Evolutionary conservation across 2,888 invertebrate species (phyloP), one percentile per base, ranked within the genome.

Genomic region (Ephialtes manifestator): DNA sequence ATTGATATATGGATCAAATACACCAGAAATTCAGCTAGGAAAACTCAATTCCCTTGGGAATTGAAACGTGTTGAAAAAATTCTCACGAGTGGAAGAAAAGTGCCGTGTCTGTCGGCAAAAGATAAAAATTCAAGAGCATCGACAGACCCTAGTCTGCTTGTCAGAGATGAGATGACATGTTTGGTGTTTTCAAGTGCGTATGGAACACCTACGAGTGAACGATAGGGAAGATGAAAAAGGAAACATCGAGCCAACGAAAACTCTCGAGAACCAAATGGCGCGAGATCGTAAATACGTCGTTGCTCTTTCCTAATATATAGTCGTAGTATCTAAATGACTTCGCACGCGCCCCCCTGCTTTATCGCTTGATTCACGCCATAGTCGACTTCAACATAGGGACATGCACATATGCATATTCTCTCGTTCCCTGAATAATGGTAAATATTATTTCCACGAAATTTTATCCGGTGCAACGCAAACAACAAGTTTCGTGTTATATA

Each of bases 221-320:
- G 51, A 72, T 48, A 68, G 53, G 11, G 70, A 75, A 46, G n/a
- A n/a, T n/a, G n/a, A 46, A 24, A 28, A 28, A 72, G 46, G 43
- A 28, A 77, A 79, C 51, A 84, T 74, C 48, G 68, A 79, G 79
- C 46, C 46, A 58, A 48, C 65, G 68, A 71, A 48, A 63, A 10
- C 70, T 83, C 68, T 70, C 72, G 72, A 77, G 83, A 74, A 20
- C 24, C 68, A 55, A 83, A 75, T 81, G 72, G 70, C 63, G 74
- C 78, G 67, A 75, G 84, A 79, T 84, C 80, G 81, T 87, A 86
- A 87, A 87, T 87, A 86, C 81, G 70, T 87, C 87, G 76, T 83
- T 87, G 81, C 71, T 72, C 48, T 76, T 78, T 68, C 76, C 79
- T 83, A 77, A 86, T 87, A 82, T 86, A 81, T 71, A 84, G 67